A percentile compares a stretch with the other conserved stretches of the same genome.
Evolutionary conservation across 23 tunicate species (phyloP).

Genomic region (Aplidium turbinatum): DNA sequence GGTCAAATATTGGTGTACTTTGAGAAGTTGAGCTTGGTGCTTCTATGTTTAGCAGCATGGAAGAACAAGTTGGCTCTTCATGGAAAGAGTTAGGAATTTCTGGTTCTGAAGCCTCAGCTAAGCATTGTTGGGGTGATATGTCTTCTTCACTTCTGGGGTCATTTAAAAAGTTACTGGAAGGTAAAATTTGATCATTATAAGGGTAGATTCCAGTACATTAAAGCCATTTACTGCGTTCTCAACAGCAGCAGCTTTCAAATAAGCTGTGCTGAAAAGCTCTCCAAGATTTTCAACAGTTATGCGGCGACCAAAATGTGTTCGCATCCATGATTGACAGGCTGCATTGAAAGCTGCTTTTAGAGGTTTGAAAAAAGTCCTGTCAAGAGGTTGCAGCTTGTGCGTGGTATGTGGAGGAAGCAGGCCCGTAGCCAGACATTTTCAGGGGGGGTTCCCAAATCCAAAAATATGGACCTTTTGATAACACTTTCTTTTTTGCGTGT

Average conservation of each 20-base stretch:
- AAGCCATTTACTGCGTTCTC: constrained; percentile 9
- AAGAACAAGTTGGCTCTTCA: too few species aligned
- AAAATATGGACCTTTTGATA: too few species aligned
- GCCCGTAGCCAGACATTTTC: too few species aligned
- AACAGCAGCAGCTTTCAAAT: background rate
- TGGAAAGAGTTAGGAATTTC: too few species aligned
- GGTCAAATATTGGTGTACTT: too few species aligned
- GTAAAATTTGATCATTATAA: background rate
- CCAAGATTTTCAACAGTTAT: constrained; percentile 26
- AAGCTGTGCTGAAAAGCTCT: constrained; percentile 5
- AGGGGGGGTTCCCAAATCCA: too few species aligned
- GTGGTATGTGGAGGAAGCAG: constrained; percentile 7
- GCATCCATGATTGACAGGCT: constrained; percentile 2
- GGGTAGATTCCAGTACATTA: constrained; percentile 12
- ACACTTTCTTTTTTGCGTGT: too few species aligned
- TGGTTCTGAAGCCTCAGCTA: too few species aligned
- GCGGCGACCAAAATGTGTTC: background rate
- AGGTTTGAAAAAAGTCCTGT: constrained; percentile 13
- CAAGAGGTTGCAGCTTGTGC: constrained; percentile 8
- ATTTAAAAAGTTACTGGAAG: background rate
- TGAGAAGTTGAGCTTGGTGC: too few species aligned
- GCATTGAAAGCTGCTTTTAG: background rate
- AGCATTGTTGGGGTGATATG: too few species aligned
- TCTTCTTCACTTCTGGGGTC: too few species aligned
- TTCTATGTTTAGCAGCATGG: too few species aligned